Conservation (phyloP, 2,113 vertebrate genomes). For the Macquaria australasica region DNA sequence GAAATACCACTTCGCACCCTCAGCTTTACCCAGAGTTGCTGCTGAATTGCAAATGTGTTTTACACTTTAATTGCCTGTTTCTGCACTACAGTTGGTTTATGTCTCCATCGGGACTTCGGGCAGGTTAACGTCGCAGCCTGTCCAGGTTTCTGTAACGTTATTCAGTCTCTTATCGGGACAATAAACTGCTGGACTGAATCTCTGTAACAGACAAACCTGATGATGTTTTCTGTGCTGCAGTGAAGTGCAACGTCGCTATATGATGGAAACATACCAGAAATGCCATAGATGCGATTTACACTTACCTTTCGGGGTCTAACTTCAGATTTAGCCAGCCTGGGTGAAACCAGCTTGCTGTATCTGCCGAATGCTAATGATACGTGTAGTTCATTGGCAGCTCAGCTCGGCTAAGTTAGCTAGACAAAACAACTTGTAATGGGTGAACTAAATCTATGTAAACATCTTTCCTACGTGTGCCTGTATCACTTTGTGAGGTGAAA, state of each 20-base stretch:
- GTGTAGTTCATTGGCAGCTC: not conserved
- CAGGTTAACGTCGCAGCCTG: not conserved
- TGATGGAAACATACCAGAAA: not conserved
- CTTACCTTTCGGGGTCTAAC: conserved; percentile 43
- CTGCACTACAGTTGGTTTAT: no score
- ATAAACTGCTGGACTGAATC: not conserved
- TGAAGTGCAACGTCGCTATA: no score
- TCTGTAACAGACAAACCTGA: no score
- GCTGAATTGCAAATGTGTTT: no score
- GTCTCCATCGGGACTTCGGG: no score
- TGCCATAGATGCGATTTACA: not conserved
- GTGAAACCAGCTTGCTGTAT: conserved; percentile 12
- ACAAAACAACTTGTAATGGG: not conserved
- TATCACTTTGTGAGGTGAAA: not conserved
- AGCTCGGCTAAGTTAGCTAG: conserved; percentile 16
- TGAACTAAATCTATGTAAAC: not conserved
- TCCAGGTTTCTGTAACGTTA: no score
- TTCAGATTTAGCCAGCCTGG: not conserved
- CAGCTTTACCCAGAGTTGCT: no score
- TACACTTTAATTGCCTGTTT: no score
- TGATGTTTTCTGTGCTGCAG: not conserved
- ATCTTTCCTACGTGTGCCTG: not conserved
- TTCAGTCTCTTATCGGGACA: not conserved
- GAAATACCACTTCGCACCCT: no score
- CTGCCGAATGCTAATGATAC: conserved; percentile 2